Evolutionary conservation across 2,888 invertebrate species (phyloP), one percentile per base, ranked within the genome.

Genomic region (Clostera curtula): DNA sequence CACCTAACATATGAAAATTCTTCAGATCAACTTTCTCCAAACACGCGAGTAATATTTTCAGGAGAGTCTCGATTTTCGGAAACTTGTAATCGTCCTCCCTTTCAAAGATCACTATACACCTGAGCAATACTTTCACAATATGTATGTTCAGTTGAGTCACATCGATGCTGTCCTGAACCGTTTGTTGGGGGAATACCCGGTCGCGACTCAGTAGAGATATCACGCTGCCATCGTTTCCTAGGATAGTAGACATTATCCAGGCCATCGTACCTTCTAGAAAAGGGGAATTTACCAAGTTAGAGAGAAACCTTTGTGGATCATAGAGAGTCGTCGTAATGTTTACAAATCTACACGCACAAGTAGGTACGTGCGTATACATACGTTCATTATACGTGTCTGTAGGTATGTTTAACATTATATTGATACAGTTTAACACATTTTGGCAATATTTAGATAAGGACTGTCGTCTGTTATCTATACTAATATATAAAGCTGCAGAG

Each of bases 1-100:
- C 52, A 85, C 85, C 84, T 12, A 84, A 47, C 62, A 71, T 70
- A 49, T 82, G 80, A 61, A 84, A 84, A 49, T 85, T 76, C 39
- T 67, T 77, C 47, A 83, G 54, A 33, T 84, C 76, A 1, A 79
- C 48, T 40, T 55, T 70, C 8, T 74, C 66, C 47, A 85, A 58
- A 29, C 82, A 84, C 0, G 68, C 48, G 5, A 77, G 43, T 25
- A 83, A 34, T 39, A 82, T 82, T 40, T 80, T 83, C 12, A 82
- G 17, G 2, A 83, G 46, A 18, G 74, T 77, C 36, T 82, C 77
- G 52, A 77, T 49, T 28, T 56, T 63, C 16, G 45, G 40, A 21
- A 42, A 52, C 20, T 69, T 65, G 20, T 62, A 73, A 15, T 70
- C 65, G 3, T 59, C 53, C 11, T 57, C 41, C 0, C 42, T 26